Base-by-base conservation (phyloP, 2,797 vertebrate species). In the Kryptopterus vitreolus region DNA sequence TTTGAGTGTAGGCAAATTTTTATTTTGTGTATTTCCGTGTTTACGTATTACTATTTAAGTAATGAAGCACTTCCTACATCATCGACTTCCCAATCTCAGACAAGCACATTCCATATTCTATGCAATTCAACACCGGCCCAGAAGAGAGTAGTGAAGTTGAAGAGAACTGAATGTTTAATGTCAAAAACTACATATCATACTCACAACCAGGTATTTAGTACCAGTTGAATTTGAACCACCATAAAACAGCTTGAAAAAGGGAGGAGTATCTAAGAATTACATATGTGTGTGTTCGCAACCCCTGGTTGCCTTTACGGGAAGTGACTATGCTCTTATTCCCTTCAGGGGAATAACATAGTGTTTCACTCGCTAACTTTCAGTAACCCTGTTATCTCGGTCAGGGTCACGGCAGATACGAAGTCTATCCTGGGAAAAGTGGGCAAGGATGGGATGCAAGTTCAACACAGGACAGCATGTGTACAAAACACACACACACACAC, bases 191-290 rank as follows among this genome's bases (percentile, higher is more conserved):
- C n/a, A n/a, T n/a, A n/a, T n/a, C 38, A 43, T 43, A 43, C 38
- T 43, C 38, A 58, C 15, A 38, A 1, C n/a, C 53, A 26, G 38
- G 35, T 15, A 2, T 15, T 31, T 11, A 20, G 24, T 24, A 29
- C 1, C 12, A 24, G 46, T 52, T n/a, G 10, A 26, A 70, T 50
- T 4, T 50, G 18, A 72, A 15, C 70, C 22, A 57, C 55, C 3
- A 55, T 55, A n/a, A 55, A 55, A 31, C 26, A 70, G 24, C 26
- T 70, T 52, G 22, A 70, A 70, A 29, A 70, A 29, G 29, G 68
- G 68, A 52, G 43, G 4, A 50, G 9, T 22, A 31, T 18, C 3
- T 18, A 31, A 70, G 24, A 50, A 50, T 70, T 24, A 10, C 50
- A 4, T 13, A 69, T 29, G 66, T 29, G 66, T 48, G 6, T 20